Evolutionary conservation across 2,888 invertebrate species (phyloP).

Genomic region (Loripinus fragilis): DNA sequence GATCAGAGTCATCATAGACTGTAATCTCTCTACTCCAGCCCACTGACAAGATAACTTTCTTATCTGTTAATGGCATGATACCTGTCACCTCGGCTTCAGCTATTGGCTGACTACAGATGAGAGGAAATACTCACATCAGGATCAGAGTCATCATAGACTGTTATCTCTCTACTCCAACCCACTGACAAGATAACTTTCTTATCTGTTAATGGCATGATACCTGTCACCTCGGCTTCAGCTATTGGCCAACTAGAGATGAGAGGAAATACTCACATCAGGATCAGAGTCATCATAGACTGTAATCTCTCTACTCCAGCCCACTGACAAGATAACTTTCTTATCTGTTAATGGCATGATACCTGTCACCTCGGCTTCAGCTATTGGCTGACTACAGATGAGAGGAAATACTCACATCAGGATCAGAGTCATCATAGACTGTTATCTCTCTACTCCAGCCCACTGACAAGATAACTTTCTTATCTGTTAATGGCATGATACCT

Average conservation of each 20-base stretch:
- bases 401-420: conserved; percentile 79
- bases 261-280: no score
- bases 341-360: conserved; percentile 79
- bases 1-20: no score
- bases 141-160: no score
- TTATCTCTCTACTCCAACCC: conserved; percentile 82
- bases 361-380: no score
- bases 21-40: no score
- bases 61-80: conserved; percentile 78
- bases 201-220: conserved; percentile 78
- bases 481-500: conserved; percentile 79
- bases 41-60: conserved; percentile 80
- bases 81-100: no score
- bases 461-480: conserved; percentile 79
- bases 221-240: no score
- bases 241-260: conserved; percentile 79
- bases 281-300: no score
- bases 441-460: conserved; percentile 82
- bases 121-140: no score
- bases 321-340: conserved; percentile 79
- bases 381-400: conserved; percentile 78
- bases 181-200: conserved; percentile 80
- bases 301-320: conserved; percentile 82
- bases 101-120: conserved; percentile 80
- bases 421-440: conserved; percentile 79